Percentiles rank a stretch among this genome's conserved stretches.
phyloP scores from a whole-genome alignment of 2,888 invertebrate species.

The Volucella zonaria region DNA sequence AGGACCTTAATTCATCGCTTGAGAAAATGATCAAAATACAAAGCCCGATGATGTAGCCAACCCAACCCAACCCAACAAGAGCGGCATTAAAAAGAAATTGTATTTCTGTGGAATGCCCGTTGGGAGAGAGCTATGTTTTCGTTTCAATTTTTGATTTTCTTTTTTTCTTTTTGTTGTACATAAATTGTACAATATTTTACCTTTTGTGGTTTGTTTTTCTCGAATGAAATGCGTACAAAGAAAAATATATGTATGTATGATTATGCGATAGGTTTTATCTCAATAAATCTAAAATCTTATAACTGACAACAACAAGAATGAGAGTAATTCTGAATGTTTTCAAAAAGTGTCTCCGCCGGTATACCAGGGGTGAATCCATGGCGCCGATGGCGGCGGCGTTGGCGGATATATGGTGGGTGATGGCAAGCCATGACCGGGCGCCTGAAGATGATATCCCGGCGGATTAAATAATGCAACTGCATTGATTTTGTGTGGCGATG shows the following conservation, averaged over 20 bases:
- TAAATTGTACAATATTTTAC: neutral
- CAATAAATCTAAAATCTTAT: slow-evolving; percentile 53
- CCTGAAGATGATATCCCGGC: slow-evolving; percentile 73
- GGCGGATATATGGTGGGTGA: slow-evolving; percentile 83
- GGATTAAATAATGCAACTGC: slow-evolving; percentile 75
- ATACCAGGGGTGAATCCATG: slow-evolving; percentile 83
- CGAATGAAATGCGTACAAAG: slow-evolving; percentile 23
- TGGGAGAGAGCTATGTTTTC: neutral
- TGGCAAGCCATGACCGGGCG: slow-evolving; percentile 80
- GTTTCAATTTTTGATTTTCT: slow-evolving; percentile 6
- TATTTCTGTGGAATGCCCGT: too few species aligned
- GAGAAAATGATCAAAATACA: too few species aligned
- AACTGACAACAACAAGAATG: slow-evolving; percentile 63
- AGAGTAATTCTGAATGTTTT: slow-evolving; percentile 58
- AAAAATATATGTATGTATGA: slow-evolving; percentile 26
- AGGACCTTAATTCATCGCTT: too few species aligned
- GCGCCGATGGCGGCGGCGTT: slow-evolving; percentile 82
- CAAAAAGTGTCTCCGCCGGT: slow-evolving; percentile 81
- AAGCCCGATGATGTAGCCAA: too few species aligned
- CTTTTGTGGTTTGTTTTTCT: slow-evolving; percentile 39
- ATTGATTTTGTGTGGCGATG: slow-evolving; percentile 70
- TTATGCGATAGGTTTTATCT: slow-evolving; percentile 42
- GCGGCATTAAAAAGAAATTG: too few species aligned
- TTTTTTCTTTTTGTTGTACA: slow-evolving; percentile 25
- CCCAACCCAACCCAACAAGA: too few species aligned